Percentiles rank a stretch among this genome's conserved stretches.
Evolutionary conservation across 2,113 vertebrate genomes (phyloP).

Genomic region (Sinocyclocheilus maitianheensis): DNA sequence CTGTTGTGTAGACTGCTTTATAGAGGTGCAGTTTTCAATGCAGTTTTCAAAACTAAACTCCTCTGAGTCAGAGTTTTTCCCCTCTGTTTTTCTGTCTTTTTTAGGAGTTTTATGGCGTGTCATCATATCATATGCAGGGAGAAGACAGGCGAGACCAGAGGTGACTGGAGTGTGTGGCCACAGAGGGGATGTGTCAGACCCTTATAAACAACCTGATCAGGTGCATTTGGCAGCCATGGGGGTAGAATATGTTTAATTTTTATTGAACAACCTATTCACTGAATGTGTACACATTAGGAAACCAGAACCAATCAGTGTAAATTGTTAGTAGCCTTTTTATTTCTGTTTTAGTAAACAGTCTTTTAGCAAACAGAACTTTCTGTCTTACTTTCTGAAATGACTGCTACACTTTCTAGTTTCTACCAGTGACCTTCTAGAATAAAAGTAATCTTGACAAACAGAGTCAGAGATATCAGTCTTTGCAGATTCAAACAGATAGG

Average conservation of each 20-base stretch:
- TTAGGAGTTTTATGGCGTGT: background rate
- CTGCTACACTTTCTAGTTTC: background rate
- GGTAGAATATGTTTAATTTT: background rate
- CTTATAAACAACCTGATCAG: conserved; percentile 36
- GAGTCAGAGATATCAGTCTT: background rate
- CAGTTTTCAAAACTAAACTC: background rate
- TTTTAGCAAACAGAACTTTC: no score
- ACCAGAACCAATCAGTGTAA: background rate
- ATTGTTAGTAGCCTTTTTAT: no score
- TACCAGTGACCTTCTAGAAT: background rate
- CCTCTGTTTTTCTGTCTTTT: background rate
- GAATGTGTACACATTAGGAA: background rate
- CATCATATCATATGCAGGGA: conserved; percentile 52
- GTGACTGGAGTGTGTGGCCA: conserved; percentile 58
- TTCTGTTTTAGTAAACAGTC: no score
- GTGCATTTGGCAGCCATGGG: background rate
- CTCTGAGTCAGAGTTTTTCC: background rate
- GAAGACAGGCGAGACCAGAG: conserved; percentile 71
- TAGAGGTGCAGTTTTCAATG: background rate
- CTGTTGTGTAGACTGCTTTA: background rate
- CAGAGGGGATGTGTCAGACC: conserved; percentile 39
- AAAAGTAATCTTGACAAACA: background rate
- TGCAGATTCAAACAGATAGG: background rate
- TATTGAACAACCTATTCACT: background rate
- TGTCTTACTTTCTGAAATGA: background rate